Base-by-base conservation (phyloP, 2,113 vertebrate genomes). In the Pygathrix nemaeus region DNA sequence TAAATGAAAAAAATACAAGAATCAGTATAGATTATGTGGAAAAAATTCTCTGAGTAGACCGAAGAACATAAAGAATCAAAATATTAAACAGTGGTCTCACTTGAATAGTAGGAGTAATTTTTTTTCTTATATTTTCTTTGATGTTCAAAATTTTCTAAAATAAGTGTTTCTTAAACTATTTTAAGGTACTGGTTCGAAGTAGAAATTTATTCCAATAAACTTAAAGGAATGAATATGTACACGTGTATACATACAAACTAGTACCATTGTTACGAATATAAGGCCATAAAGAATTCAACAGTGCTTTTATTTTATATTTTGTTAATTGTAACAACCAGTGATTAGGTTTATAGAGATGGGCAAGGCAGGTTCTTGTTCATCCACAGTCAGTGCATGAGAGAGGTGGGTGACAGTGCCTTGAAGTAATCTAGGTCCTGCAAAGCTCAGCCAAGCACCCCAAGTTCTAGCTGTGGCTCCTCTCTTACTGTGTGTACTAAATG, bases 81-180 rank as follows among this genome's bases (percentile, higher is more conserved):
- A 57, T 50, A 10, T 17, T 82, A 59, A 59, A 66, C 18, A 43
- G 10, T 79, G 35, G 18, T 95, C 76, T 61, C 43, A 38, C 32
- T 48, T 88, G 30, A 78, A 92, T 93, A 83, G 20, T 16, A 7
- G 92, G 13, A 84, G 6, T 79, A 18, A 66, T 93, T 64, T 80
- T 93, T 64, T 97, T 61, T 78, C 48, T 87, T 68, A 35, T 35
- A 30, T 82, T 91, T 88, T 94, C 48, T 84, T 96, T 75, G 72
- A 61, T 83, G 70, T 85, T 88, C 30, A 64, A 27, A 78, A 59
- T 93, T 94, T 94, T 59, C 92, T 88, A 88, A 97, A 89, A 88
- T 66, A 88, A 95, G 72, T 66, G 8, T 75, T 78, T 78, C 64
- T 43, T 70, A 78, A 35, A 52, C 4, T n/a, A 52, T 23, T 88